These are phyloP conservation scores for Mesochorus sp. DNA, from an alignment of 2,888 invertebrate species.

Conservation along the genomic window DNA sequence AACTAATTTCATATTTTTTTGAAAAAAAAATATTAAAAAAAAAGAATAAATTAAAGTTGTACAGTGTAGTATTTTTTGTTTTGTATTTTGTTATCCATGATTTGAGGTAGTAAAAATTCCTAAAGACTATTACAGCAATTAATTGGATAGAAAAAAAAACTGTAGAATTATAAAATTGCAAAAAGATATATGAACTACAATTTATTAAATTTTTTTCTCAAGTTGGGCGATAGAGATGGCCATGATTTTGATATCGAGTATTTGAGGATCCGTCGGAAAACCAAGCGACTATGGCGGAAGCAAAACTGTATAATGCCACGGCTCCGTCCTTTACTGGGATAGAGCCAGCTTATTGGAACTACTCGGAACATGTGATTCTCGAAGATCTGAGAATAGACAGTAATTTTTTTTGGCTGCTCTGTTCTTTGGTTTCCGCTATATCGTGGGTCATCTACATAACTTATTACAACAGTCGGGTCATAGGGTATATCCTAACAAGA, in stretches of 20 bases:
- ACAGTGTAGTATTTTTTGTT: no score
- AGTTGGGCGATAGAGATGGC: slow-evolving; percentile 63
- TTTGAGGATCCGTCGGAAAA: not conserved
- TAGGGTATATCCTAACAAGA: slow-evolving; percentile 95
- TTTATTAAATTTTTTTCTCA: slow-evolving; percentile 50
- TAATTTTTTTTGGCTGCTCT: slow-evolving; percentile 89
- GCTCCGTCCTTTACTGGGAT: slow-evolving; percentile 74
- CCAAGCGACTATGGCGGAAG: slow-evolving; percentile 73
- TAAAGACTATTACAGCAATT: no score
- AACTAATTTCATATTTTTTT: no score
- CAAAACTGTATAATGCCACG: slow-evolving; percentile 71
- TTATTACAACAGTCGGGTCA: slow-evolving; percentile 96
- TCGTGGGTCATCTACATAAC: slow-evolving; percentile 97
- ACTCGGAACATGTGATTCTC: slow-evolving; percentile 84
- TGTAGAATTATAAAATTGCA: not conserved
- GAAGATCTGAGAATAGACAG: slow-evolving; percentile 91
- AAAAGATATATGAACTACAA: not conserved
- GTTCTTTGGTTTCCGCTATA: slow-evolving; percentile 91
- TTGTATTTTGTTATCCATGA: no score
- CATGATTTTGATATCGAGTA: slow-evolving; percentile 60
- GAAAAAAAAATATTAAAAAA: no score
- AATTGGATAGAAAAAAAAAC: no score
- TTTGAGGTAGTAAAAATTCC: no score
- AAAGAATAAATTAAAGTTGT: no score
- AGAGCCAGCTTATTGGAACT: slow-evolving; percentile 84